Evolutionary conservation across 2,113 vertebrate genomes (phyloP), one percentile per base, ranked within the genome.

Genomic region (Maccullochella peelii): DNA sequence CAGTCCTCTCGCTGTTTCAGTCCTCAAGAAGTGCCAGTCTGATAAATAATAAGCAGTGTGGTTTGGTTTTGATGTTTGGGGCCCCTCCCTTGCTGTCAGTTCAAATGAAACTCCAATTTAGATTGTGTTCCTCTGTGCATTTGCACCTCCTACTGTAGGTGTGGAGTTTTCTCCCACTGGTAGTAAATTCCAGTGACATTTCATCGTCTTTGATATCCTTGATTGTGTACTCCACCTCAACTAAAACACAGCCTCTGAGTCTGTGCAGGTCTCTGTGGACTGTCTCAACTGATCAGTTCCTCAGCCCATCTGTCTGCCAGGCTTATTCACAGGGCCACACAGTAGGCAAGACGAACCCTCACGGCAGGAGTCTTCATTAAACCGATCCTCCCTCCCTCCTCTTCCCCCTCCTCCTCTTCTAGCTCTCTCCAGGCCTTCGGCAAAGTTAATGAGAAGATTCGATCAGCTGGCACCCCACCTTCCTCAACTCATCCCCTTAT

Each of bases 391-490:
- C 80, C 44, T 54, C 54, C 77, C 73, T 71, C 59, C 74, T 50
- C 68, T 2, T 73, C 78, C 76, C 42, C 66, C 68, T 58, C 68
- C 75, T 75, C 85, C 57, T 78, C 86, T 77, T 86, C 84, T 78
- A 58, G 88, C 89, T 89, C 89, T 93, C 88, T 61, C 66, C 88
- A 71, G 85, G 84, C 90, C 77, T 69, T 33, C 36, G 73, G 79
- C 87, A 86, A 92, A 90, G 91, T 95, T 94, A 93, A 94, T 93
- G 92, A 94, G 89, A 91, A 92, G 93, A 92, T 93, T 94, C 73
- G 80, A 94, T 93, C 89, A 89, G 80, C 83, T 79, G 83, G 79
- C 85, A 86, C 84, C 66, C 57, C 63, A 47, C 65, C 88, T 57
- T 59, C 49, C 55, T 73, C 20, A 1, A 1, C 83, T 59, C 58